Evolutionary conservation across 2,113 vertebrate genomes (phyloP).

Genomic region (Sapajus apella): DNA sequence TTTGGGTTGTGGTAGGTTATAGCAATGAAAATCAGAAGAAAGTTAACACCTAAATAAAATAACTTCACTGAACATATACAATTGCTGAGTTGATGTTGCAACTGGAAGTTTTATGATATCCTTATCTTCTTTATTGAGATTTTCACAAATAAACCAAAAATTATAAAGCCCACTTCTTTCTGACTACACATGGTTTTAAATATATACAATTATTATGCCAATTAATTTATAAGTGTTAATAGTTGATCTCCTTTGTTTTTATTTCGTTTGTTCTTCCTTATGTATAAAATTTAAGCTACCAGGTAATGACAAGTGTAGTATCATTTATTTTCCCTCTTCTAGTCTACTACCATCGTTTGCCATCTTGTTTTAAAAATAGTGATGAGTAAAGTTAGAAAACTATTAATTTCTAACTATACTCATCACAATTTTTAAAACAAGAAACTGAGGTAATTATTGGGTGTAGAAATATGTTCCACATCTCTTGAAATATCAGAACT

Average conservation of each 20-base stretch:
- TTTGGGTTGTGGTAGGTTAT: neutral
- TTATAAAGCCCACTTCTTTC: neutral
- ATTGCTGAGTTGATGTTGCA: neutral
- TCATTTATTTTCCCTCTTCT: neutral
- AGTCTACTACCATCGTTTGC: neutral
- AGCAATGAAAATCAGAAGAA: conserved; percentile 22
- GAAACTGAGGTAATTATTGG: neutral
- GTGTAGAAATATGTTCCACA: neutral
- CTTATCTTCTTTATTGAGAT: neutral
- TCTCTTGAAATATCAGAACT: neutral
- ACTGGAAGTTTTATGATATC: neutral
- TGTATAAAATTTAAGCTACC: neutral
- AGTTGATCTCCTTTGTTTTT: neutral
- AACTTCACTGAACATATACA: neutral
- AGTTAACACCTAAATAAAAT: neutral
- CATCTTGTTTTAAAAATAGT: too few species aligned
- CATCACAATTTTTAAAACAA: neutral
- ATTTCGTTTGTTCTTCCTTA: neutral
- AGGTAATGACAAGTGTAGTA: neutral
- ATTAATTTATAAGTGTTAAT: neutral
- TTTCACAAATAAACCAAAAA: neutral
- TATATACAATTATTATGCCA: neutral
- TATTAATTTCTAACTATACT: neutral
- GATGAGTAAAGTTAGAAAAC: too few species aligned
- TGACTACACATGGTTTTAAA: neutral